phyloP scores from a whole-genome alignment of 2,113 vertebrate genomes.

The Edolisoma coerulescens region DNA sequence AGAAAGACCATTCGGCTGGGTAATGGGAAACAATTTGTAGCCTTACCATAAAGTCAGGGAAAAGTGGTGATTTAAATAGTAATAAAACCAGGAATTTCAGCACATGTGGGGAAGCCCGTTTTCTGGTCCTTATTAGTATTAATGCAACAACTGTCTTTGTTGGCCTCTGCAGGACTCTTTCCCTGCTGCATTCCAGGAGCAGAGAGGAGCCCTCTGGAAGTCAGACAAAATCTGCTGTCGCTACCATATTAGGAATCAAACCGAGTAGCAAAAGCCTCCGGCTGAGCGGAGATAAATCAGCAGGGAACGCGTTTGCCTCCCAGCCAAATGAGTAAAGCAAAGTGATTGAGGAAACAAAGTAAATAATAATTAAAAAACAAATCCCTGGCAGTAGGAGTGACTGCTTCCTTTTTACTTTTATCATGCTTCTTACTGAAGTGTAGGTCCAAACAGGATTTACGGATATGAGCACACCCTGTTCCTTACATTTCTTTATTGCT shows the following conservation, averaged over 20 bases:
- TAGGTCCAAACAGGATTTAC: slow-evolving; percentile 22
- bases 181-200: slow-evolving; percentile 69
- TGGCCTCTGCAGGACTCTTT: slow-evolving; percentile 61
- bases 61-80: not conserved
- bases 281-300: slow-evolving; percentile 68
- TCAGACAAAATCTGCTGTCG: slow-evolving; percentile 56
- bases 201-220: slow-evolving; percentile 68
- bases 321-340: slow-evolving; percentile 69
- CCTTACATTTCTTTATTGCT: not conserved
- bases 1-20: not conserved
- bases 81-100: not conserved
- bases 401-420: slow-evolving; percentile 6
- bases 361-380: slow-evolving; percentile 54
- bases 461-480: not conserved
- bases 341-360: slow-evolving; percentile 65
- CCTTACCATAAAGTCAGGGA: not conserved
- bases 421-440: not conserved
- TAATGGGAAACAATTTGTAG: not conserved
- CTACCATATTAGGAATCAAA: slow-evolving; percentile 82
- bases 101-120: not conserved
- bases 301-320: slow-evolving; percentile 70
- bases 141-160: slow-evolving; percentile 57
- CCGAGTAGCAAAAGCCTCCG: slow-evolving; percentile 43
- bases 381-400: slow-evolving; percentile 19
- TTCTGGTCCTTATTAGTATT: slow-evolving; percentile 48